Conservation (phyloP, 2,888 invertebrate species). For the Spilosoma lubricipeda region DNA sequence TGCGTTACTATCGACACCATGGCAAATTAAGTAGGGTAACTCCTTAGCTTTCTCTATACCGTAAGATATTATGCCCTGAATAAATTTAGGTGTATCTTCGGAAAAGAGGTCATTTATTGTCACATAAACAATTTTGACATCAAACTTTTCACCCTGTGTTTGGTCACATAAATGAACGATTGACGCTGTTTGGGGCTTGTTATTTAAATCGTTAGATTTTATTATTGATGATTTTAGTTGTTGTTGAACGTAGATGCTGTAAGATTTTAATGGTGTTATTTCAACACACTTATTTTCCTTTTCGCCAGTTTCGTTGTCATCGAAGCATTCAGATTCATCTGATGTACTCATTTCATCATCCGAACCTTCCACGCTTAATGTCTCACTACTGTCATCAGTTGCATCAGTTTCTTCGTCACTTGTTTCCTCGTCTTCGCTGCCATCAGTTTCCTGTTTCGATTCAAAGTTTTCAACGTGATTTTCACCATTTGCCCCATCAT, state of each 20-base stretch:
- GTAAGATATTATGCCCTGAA: constrained; percentile 42
- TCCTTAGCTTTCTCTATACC: constrained; percentile 45
- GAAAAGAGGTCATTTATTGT: neutral
- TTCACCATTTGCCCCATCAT: neutral
- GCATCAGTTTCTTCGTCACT: neutral
- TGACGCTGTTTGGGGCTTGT: neutral
- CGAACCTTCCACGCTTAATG: neutral
- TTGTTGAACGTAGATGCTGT: no score
- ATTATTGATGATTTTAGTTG: no score
- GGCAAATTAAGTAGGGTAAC: constrained; percentile 65
- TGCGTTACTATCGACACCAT: constrained; percentile 63
- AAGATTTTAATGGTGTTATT: no score
- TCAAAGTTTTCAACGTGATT: neutral
- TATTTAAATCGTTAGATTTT: neutral
- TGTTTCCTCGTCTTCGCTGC: neutral
- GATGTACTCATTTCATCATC: neutral
- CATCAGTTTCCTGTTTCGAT: neutral
- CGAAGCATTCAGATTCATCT: neutral
- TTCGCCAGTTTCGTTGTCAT: neutral
- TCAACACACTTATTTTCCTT: neutral
- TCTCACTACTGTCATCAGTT: neutral
- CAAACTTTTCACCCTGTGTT: neutral
- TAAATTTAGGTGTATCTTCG: constrained; percentile 9
- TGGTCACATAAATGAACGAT: neutral
- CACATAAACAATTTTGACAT: constrained; percentile 17